Evolutionary conservation across 1,140 invertebrate species (phyloP).

Genomic region (Pogonomyrmex californicus): DNA sequence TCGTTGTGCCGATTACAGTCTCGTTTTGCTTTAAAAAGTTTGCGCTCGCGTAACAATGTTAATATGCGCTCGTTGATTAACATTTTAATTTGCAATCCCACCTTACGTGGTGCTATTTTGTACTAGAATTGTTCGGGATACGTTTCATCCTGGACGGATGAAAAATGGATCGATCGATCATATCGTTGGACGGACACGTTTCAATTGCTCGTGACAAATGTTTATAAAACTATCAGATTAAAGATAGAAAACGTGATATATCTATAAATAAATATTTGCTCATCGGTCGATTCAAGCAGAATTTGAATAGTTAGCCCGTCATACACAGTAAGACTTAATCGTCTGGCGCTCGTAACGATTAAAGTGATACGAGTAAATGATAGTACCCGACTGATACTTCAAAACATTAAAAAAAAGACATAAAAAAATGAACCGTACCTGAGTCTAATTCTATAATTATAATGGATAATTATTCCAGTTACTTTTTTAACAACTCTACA

Average conservation of each 20-base stretch:
- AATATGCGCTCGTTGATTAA: slow-evolving; percentile 27
- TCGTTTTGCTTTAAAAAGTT: slow-evolving; percentile 25
- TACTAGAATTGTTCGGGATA: slow-evolving; percentile 24
- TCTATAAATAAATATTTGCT: slow-evolving; percentile 67
- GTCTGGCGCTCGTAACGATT: background rate
- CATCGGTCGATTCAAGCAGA: background rate
- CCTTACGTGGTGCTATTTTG: slow-evolving; percentile 26
- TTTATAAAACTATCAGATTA: slow-evolving; percentile 70
- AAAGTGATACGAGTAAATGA: slow-evolving; percentile 29
- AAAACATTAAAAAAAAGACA: background rate
- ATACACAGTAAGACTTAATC: background rate
- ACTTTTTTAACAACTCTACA: background rate
- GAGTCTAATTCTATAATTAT: background rate
- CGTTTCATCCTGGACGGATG: slow-evolving; percentile 25
- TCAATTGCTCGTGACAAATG: slow-evolving; percentile 72
- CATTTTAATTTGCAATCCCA: slow-evolving; percentile 48
- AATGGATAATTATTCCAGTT: background rate
- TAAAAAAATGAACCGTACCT: background rate
- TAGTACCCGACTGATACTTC: background rate
- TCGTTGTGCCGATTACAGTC: background rate
- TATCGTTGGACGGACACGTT: slow-evolving; percentile 57
- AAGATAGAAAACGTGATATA: slow-evolving; percentile 59
- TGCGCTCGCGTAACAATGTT: slow-evolving; percentile 2
- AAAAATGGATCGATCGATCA: slow-evolving; percentile 70
- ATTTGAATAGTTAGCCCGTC: slow-evolving; percentile 13